phyloP scores from a whole-genome alignment of 2,113 vertebrate genomes.

The Oryzias celebensis region DNA sequence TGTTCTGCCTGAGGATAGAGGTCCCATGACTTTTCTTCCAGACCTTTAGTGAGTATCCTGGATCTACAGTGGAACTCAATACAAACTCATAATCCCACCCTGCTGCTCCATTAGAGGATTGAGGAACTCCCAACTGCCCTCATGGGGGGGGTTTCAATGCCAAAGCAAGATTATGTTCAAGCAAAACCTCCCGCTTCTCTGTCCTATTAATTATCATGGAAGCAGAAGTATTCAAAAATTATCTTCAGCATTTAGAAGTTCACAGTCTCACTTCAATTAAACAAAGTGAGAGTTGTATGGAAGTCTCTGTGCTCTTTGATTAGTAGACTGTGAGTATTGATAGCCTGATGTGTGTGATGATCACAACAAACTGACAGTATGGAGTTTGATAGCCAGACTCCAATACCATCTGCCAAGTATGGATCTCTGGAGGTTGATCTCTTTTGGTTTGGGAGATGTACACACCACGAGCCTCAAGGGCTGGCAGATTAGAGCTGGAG shows the following conservation, averaged over 20 bases:
- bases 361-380: slow-evolving; percentile 67
- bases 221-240: slow-evolving; percentile 2
- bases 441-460: slow-evolving; percentile 60
- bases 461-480: slow-evolving; percentile 59
- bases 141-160: slow-evolving; percentile 52
- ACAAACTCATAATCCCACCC: slow-evolving; percentile 55
- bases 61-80: slow-evolving; percentile 69
- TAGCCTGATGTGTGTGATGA: slow-evolving; percentile 64
- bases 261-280: slow-evolving; percentile 33
- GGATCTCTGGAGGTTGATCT: slow-evolving; percentile 72
- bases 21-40: slow-evolving; percentile 88
- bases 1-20: slow-evolving; percentile 83
- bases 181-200: slow-evolving; percentile 4
- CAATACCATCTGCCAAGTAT: slow-evolving; percentile 78
- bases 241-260: slow-evolving; percentile 49
- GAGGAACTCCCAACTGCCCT: slow-evolving; percentile 81
- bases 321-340: slow-evolving; percentile 70
- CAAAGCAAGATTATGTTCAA: slow-evolving; percentile 55
- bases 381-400: slow-evolving; percentile 62
- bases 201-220: slow-evolving; percentile 24
- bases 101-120: slow-evolving; percentile 75
- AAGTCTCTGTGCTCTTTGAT: slow-evolving; percentile 63
- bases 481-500: slow-evolving; percentile 57
- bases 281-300: slow-evolving; percentile 56
- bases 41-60: slow-evolving; percentile 81